Percentiles rank a stretch among this genome's conserved stretches.
Conservation (phyloP, 2,113 vertebrate genomes). For the Urocitellus parryii region DNA sequence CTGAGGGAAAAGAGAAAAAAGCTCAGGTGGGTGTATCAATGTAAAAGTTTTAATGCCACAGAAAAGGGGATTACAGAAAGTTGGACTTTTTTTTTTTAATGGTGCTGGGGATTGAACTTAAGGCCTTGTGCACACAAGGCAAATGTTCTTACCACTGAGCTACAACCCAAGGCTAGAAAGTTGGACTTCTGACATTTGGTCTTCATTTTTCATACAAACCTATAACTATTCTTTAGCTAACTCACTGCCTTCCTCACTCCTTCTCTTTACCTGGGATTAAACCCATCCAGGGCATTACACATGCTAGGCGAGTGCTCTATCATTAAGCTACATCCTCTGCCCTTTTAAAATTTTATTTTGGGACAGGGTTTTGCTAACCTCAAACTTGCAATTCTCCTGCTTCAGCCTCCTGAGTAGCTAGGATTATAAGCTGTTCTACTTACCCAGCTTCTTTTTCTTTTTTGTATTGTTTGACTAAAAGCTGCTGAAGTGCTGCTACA, state of each 20-base stretch:
- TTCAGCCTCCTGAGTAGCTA: neutral
- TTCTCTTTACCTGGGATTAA: neutral
- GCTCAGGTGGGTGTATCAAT: neutral
- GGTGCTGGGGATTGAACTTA: neutral
- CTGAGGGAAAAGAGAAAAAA: slow-evolving; percentile 82
- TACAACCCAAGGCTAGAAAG: neutral
- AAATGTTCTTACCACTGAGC: neutral
- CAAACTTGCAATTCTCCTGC: neutral
- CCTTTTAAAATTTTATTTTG: neutral
- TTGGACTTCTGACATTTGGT: neutral
- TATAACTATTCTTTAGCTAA: neutral
- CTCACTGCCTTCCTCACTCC: neutral
- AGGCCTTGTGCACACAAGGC: neutral
- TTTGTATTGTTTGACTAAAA: slow-evolving; percentile 6
- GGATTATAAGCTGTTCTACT: neutral
- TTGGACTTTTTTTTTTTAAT: neutral
- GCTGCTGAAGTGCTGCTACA: neutral
- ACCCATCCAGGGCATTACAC: neutral
- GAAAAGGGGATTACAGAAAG: neutral
- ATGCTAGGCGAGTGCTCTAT: neutral
- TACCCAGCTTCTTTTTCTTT: neutral
- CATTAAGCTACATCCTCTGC: neutral
- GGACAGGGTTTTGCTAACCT: neutral
- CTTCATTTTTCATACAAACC: neutral
- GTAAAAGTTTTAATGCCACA: slow-evolving; percentile 25